phyloP scores from a whole-genome alignment of 2,888 invertebrate genomes.

The Troides aeacus region DNA sequence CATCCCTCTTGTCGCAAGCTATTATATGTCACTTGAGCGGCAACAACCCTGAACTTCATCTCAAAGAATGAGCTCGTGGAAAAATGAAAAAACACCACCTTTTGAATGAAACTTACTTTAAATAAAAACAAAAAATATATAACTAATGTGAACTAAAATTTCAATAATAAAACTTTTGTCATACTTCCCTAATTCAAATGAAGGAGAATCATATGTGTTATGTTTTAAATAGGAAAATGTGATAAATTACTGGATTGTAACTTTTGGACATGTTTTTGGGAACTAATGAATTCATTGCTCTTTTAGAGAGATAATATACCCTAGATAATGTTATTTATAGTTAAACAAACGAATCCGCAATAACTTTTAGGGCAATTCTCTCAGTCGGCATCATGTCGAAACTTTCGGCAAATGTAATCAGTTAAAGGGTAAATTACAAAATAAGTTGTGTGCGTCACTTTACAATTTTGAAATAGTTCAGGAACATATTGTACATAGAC shows the following conservation, averaged over 20 bases:
- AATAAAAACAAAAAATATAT: neutral
- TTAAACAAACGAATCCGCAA: neutral
- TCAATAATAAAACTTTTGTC: too few relatives aligned
- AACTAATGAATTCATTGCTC: too few relatives aligned
- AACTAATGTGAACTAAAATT: neutral
- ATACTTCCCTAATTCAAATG: too few relatives aligned
- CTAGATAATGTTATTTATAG: neutral
- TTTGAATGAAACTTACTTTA: neutral
- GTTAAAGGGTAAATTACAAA: neutral
- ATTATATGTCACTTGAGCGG: neutral
- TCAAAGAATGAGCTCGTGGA: slow-evolving; percentile 2
- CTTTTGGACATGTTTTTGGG: too few relatives aligned
- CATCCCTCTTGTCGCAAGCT: neutral
- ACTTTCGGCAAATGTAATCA: slow-evolving; percentile 10
- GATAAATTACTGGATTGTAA: too few relatives aligned
- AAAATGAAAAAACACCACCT: neutral
- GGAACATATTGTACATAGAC: too few relatives aligned
- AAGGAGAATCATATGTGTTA: too few relatives aligned
- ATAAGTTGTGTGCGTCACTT: too few relatives aligned
- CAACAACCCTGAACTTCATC: slow-evolving; percentile 2
- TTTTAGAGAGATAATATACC: neutral
- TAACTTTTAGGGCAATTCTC: neutral
- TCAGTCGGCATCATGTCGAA: neutral
- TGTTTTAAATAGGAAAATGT: too few relatives aligned
- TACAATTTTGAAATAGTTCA: too few relatives aligned